Conservation (phyloP, 2,888 invertebrate genomes). For the Morpho deidamia region DNA sequence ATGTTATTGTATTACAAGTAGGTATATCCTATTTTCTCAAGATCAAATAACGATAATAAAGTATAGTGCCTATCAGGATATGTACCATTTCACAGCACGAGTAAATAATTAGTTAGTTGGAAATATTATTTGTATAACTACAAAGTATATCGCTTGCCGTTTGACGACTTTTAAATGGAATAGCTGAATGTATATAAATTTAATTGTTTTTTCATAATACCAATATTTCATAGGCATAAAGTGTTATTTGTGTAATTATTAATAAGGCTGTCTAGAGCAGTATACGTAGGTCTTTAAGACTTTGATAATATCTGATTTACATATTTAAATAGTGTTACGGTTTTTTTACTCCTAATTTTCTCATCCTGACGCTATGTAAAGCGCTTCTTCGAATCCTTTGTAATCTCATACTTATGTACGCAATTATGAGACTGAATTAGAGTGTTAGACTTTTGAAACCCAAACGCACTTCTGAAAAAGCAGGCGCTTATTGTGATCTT, state of each 20-base stretch:
- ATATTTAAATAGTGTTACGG: slow-evolving; percentile 5
- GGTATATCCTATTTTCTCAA: too few species aligned
- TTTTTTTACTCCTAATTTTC: slow-evolving; percentile 26
- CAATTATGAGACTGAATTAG: slow-evolving; percentile 75
- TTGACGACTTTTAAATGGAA: too few species aligned
- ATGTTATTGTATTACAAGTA: too few species aligned
- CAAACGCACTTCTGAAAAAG: slow-evolving; percentile 2
- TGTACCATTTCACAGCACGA: too few species aligned
- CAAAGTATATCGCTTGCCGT: too few species aligned
- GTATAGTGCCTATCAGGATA: too few species aligned
- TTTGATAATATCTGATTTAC: slow-evolving; percentile 1
- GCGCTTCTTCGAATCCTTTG: slow-evolving; percentile 29
- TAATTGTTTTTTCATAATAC: too few species aligned
- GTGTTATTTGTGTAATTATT: neutral
- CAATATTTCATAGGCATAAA: too few species aligned
- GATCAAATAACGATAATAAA: too few species aligned
- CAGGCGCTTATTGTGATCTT: neutral
- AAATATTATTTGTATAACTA: too few species aligned
- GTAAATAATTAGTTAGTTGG: too few species aligned
- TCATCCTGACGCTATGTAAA: slow-evolving; percentile 21
- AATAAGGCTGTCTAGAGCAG: neutral
- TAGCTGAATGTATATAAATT: too few species aligned
- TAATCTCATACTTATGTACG: slow-evolving; percentile 56
- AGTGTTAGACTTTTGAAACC: slow-evolving; percentile 49
- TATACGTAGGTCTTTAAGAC: neutral